Evolutionary conservation across 37 sponge, comb jelly and placozoan species (phyloP).

Genomic region (Ianthella basta): DNA sequence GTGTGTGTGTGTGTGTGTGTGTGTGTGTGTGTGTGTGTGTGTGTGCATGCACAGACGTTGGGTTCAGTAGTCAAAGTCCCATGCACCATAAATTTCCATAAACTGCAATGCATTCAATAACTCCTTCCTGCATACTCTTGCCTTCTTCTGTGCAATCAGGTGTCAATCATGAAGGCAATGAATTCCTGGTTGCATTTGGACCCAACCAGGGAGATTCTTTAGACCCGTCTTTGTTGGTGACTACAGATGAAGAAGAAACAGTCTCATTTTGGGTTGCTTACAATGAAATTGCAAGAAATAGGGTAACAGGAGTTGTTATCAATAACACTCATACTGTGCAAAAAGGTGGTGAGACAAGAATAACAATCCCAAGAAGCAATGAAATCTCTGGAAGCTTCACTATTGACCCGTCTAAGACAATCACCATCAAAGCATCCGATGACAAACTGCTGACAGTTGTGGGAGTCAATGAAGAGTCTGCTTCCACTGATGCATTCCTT

Average conservation of each 20-base stretch:
- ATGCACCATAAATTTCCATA: too few relatives aligned
- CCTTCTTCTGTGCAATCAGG: too few relatives aligned
- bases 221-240: background rate
- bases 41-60: background rate
- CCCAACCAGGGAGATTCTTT: background rate
- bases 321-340: conserved; percentile 3
- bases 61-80: too few relatives aligned
- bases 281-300: background rate
- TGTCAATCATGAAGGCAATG: background rate
- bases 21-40: background rate
- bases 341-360: background rate
- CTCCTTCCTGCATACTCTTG: too few relatives aligned
- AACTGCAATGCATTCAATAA: too few relatives aligned
- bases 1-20: too few relatives aligned
- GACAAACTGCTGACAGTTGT: conserved; percentile 18
- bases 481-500: conserved; percentile 50
- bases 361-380: background rate
- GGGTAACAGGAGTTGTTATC: background rate
- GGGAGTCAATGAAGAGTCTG: conserved; percentile 43
- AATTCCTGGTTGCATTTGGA: background rate
- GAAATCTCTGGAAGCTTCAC: background rate
- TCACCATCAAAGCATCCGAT: background rate
- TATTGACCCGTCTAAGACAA: background rate
- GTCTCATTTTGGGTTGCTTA: background rate
- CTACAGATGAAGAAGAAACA: conserved; percentile 21